These are phyloP conservation scores for Centropus unirufus DNA, from an alignment of 2,113 vertebrate genomes.

Conservation along the genomic window DNA sequence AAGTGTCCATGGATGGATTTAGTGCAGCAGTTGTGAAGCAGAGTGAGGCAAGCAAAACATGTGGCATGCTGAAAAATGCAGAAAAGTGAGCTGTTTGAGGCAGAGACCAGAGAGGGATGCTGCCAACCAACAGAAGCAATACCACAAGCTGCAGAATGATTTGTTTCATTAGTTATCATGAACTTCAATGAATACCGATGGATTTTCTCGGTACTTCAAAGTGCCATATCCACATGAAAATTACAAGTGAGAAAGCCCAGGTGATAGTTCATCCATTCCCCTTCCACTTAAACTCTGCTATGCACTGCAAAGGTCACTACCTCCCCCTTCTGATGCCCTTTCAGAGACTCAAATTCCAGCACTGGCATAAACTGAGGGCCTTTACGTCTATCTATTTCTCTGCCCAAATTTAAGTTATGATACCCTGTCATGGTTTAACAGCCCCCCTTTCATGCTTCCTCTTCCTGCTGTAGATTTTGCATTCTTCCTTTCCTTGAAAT, in stretches of 20 bases:
- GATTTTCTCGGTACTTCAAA: neutral
- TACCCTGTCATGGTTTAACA: neutral
- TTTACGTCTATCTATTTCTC: neutral
- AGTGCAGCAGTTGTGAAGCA: conserved; percentile 53
- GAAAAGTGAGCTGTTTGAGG: neutral
- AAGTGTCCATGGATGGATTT: conserved; percentile 28
- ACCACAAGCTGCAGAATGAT: neutral
- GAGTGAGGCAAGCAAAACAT: conserved; percentile 14
- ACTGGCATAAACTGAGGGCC: neutral
- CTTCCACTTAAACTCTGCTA: neutral
- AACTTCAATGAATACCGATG: neutral
- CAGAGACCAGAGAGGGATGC: conserved; percentile 13
- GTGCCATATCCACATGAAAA: neutral
- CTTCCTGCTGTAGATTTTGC: neutral
- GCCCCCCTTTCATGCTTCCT: neutral
- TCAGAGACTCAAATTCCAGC: neutral
- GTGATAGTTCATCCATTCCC: neutral
- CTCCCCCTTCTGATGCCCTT: neutral
- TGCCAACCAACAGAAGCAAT: conserved; percentile 1
- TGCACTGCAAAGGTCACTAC: neutral
- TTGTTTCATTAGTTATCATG: neutral
- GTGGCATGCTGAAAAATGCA: neutral
- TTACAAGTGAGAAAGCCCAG: neutral
- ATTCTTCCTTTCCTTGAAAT: neutral
- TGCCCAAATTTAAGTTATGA: neutral